These are phyloP conservation scores for Carollia perspicillata DNA, from an alignment of 2,113 vertebrate species.

Conservation along the genomic window DNA sequence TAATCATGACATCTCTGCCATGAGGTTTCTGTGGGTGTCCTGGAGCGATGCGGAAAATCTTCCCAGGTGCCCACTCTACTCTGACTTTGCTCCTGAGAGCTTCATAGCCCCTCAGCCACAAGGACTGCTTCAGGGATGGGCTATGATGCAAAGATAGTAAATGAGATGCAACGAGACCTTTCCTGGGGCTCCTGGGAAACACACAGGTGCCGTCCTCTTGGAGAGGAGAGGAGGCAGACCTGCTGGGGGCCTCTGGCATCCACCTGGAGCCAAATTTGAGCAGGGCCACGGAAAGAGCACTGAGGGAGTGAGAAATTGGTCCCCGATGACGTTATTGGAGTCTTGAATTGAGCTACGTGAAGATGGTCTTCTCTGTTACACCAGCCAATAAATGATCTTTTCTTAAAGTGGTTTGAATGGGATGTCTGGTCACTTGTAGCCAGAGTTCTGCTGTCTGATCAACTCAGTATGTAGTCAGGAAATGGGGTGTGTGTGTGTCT, in stretches of 20 bases:
- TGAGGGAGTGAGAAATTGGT: not conserved
- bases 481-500: not conserved
- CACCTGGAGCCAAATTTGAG: not conserved
- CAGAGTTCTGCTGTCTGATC: not conserved
- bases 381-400: not conserved
- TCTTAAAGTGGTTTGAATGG: not conserved
- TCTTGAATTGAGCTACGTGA: not conserved
- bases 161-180: fast-evolving
- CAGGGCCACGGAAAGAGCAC: not conserved
- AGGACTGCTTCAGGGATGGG: not conserved
- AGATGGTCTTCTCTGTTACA: not conserved
- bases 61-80: not conserved
- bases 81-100: not conserved
- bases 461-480: not conserved
- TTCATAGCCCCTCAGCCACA: not conserved
- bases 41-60: not conserved
- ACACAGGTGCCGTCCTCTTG: not conserved
- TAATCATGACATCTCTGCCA: not conserved
- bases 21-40: not conserved
- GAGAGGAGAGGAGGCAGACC: not conserved
- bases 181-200: not conserved
- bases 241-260: not conserved
- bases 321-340: not conserved
- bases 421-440: not conserved
- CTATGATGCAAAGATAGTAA: not conserved